Base-by-base conservation (phyloP, 2,888 invertebrate genomes). In the Drosophila stalkeri region DNA sequence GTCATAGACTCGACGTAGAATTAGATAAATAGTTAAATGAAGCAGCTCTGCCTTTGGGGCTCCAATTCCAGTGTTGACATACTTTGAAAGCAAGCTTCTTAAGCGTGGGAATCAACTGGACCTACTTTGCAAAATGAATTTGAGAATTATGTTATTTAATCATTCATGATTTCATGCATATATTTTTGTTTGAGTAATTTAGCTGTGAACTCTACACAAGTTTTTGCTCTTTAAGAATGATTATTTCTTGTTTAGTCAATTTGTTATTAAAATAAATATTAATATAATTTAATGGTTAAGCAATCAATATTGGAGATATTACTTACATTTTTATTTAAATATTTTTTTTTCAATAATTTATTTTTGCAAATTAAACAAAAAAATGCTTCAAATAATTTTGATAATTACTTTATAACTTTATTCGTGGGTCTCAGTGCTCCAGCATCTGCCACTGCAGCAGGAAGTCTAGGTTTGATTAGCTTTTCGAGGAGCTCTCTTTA, bases 1-100 rank as follows among this genome's bases (percentile, higher is more conserved):
- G 74, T 74, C 77, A 70, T 69, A 57, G 27, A 73, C 52, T 69
- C 64, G 60, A 72, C 56, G 61, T 70, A 31, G 20, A 71, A 46
- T 62, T 68, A 64, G 61, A 73, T 61, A 64, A 56, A 67, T 68
- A 69, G 61, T 62, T 61, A 64, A 47, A 47, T 72, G 62, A 66
- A 62, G 41, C 72, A 64, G 55, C 66, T 64, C 46, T 27, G 55
- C 20, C 62, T 63, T 27, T 44, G 43, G 72, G 62, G 33, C 23
- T 3, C 6, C 67, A 57, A 23, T 12, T 43, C 39, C 35, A 55
- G 31, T 46, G 54, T 68, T 67, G 60, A 52, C 60, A 47, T 56
- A 41, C 61, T 46, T 20, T n/a, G 18, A 51, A 18, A 20, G 20
- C 54, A 8, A 5, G 35, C 55, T 41, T 27, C n/a, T 31, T 16